Percentiles rank a stretch among this genome's conserved stretches.
Evolutionary conservation across 1,140 invertebrate species (phyloP).

Genomic region (Geopemphigus sp.): DNA sequence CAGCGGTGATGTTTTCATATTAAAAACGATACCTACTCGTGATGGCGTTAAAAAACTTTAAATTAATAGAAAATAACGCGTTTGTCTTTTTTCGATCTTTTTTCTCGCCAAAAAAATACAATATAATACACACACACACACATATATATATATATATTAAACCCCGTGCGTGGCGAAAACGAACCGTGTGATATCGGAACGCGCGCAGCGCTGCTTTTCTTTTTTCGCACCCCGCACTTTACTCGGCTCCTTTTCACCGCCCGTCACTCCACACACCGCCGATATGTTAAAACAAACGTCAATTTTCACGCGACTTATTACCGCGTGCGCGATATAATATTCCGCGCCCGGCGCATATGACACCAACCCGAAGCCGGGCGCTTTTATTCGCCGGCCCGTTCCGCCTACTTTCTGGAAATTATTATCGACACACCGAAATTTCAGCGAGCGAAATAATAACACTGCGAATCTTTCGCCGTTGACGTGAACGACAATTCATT

Average conservation of each 20-base stretch:
- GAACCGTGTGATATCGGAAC: background rate
- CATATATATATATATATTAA: too few relatives aligned
- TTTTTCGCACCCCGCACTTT: too few relatives aligned
- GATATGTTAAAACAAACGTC: background rate
- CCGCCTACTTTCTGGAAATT: too few relatives aligned
- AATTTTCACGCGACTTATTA: background rate
- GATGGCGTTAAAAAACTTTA: conserved; percentile 6
- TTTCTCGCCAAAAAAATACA: background rate
- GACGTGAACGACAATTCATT: background rate
- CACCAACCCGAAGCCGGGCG: too few relatives aligned
- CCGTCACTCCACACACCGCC: background rate
- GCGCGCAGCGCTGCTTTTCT: background rate
- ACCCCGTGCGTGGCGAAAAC: background rate
- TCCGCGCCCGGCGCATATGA: background rate
- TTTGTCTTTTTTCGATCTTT: background rate
- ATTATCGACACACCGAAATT: too few relatives aligned
- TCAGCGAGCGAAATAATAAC: too few relatives aligned
- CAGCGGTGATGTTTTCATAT: background rate
- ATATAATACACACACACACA: too few relatives aligned
- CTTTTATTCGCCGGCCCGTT: too few relatives aligned
- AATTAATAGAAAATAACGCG: conserved; percentile 1
- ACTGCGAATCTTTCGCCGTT: too few relatives aligned
- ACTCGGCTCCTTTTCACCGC: background rate
- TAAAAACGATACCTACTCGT: conserved; percentile 4
- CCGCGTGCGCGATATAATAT: background rate